Percentiles rank a stretch among this genome's conserved stretches.
Conservation (phyloP, 2,113 vertebrate species). For the Tretioscincus oriximinensis region DNA sequence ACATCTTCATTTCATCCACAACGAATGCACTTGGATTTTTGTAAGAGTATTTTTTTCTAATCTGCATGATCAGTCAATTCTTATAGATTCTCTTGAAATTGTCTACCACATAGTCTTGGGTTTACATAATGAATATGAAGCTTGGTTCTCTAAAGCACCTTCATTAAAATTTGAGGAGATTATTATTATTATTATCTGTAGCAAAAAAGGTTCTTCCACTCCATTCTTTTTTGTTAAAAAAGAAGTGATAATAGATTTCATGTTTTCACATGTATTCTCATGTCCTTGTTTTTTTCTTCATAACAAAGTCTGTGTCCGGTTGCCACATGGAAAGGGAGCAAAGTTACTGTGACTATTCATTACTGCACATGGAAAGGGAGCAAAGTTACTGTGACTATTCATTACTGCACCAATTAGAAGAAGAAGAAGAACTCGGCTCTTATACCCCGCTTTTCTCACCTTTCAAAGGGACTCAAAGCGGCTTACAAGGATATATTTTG, state of each 20-base stretch:
- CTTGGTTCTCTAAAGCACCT: background rate
- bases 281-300: background rate
- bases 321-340: no score
- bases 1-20: slow-evolving; percentile 26
- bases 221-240: background rate
- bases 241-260: background rate
- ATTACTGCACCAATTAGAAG: no score
- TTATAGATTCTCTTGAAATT: no score
- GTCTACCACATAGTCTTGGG: slow-evolving; percentile 28
- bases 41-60: background rate
- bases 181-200: background rate
- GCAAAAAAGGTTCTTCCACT: background rate
- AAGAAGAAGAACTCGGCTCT: no score
- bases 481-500: no score
- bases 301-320: no score
- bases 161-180: background rate
- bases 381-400: no score
- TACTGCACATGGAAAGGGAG: no score
- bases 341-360: no score
- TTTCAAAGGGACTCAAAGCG: no score
- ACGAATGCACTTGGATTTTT: slow-evolving; percentile 29
- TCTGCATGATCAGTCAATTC: no score
- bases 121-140: slow-evolving; percentile 20
- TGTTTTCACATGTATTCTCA: background rate
- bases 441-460: no score